These are phyloP conservation scores for Galerucella pusilla DNA, from an alignment of 2,888 invertebrate species.

Conservation along the genomic window DNA sequence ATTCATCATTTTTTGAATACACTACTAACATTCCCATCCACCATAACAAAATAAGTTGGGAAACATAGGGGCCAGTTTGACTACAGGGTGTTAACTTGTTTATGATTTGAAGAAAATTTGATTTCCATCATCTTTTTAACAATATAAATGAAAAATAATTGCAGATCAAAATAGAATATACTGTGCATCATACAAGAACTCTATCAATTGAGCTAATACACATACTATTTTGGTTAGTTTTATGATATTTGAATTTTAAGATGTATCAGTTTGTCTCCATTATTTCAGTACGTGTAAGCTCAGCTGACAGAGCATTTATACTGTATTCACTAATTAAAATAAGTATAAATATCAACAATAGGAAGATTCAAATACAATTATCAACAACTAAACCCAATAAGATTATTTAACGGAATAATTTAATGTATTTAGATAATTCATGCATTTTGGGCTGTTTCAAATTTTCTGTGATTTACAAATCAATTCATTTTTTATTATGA, in stretches of 20 bases:
- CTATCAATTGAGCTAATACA: neutral
- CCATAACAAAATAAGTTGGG: neutral
- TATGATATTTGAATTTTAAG: neutral
- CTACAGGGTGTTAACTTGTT: neutral
- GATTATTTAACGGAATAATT: neutral
- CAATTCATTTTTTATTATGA: neutral
- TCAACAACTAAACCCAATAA: neutral
- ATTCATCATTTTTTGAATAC: neutral
- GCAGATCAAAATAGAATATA: neutral
- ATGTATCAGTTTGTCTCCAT: neutral
- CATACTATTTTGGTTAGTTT: neutral
- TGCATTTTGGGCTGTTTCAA: neutral
- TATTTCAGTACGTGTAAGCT: neutral
- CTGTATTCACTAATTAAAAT: neutral
- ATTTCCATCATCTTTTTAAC: neutral
- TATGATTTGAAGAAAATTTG: neutral
- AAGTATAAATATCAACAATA: neutral
- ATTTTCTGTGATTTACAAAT: neutral
- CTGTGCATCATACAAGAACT: neutral
- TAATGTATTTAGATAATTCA: neutral
- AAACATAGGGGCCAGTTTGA: neutral
- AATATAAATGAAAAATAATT: neutral
- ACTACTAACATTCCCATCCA: neutral
- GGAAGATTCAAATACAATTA: neutral
- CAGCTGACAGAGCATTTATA: neutral